Conservation (phyloP, 2,113 vertebrate species). For the Osmerus eperlanus region DNA sequence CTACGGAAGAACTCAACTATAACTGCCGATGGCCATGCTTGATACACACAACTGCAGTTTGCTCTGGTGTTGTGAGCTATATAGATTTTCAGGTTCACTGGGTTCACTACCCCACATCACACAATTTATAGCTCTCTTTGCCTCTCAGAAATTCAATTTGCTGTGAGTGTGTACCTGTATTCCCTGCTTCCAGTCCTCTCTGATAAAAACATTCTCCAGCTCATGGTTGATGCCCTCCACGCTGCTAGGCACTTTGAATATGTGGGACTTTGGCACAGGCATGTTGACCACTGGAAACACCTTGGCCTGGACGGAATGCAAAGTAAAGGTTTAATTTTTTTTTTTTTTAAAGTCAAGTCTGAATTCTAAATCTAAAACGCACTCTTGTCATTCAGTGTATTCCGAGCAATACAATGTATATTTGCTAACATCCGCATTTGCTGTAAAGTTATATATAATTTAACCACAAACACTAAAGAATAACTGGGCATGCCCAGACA, state of each 20-base stretch:
- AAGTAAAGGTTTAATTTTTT: neutral
- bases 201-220: constrained; percentile 93
- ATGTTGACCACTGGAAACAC: constrained; percentile 76
- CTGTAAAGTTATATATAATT: constrained; percentile 31
- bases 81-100: constrained; percentile 32
- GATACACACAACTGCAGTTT: neutral
- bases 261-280: constrained; percentile 81
- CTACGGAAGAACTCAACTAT: neutral
- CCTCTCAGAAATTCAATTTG: constrained; percentile 24
- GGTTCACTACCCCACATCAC: constrained; percentile 46
- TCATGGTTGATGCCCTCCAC: constrained; percentile 94
- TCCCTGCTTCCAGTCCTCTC: constrained; percentile 81
- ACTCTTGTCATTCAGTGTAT: neutral
- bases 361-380: neutral
- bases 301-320: constrained; percentile 63
- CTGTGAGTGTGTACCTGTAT: constrained; percentile 53
- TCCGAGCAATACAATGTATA: neutral
- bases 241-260: constrained; percentile 86
- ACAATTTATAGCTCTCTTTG: constrained; percentile 29
- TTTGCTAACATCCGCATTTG: neutral
- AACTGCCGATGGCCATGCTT: neutral
- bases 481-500: constrained; percentile 47
- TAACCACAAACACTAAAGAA: constrained; percentile 29
- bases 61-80: constrained; percentile 14
- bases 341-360: neutral